phyloP scores from a whole-genome alignment of 2,888 invertebrate genomes.

The Ophion slaviceki region DNA sequence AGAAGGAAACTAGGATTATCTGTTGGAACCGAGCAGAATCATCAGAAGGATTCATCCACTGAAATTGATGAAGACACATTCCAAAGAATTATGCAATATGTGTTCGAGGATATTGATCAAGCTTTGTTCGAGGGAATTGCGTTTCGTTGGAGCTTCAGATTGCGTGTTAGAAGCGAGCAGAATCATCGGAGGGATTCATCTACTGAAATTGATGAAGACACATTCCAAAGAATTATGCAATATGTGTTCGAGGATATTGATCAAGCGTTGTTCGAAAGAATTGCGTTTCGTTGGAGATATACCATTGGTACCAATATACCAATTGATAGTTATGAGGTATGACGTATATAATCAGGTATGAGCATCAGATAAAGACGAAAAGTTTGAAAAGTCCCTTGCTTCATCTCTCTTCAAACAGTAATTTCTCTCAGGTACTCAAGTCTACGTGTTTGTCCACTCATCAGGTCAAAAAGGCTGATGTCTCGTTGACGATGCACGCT shows the following conservation, averaged over 20 bases:
- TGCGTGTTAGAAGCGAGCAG: background rate
- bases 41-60: background rate
- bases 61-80: background rate
- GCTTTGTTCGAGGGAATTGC: background rate
- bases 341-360: background rate
- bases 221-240: background rate
- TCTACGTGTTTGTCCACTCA: background rate
- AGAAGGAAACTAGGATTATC: background rate
- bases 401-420: background rate
- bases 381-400: background rate
- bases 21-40: background rate
- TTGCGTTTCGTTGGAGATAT: too few relatives aligned
- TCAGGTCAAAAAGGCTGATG: constrained; percentile 36
- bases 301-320: too few relatives aligned
- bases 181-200: background rate
- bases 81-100: background rate
- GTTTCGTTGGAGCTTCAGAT: background rate
- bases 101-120: background rate
- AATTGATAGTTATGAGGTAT: background rate
- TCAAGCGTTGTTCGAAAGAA: background rate
- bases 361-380: background rate
- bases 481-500: constrained; percentile 39
- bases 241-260: background rate
- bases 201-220: background rate
- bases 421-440: background rate